Evolutionary conservation across 2,113 vertebrate genomes (phyloP).

Genomic region (Periophthalmus modestus): DNA sequence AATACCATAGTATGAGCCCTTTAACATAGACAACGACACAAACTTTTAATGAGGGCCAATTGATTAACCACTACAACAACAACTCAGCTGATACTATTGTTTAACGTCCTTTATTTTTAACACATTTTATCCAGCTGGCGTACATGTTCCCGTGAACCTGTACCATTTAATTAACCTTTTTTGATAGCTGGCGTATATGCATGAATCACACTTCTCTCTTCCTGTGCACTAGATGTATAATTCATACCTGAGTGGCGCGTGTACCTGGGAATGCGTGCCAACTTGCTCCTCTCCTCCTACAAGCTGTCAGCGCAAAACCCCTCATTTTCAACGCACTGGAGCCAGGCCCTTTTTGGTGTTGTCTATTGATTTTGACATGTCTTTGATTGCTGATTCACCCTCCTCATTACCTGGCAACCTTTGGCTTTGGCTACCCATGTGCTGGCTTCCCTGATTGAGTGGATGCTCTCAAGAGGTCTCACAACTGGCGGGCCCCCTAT

Average conservation of each 20-base stretch:
- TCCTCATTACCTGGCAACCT: constrained; percentile 17
- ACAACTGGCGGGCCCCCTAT: constrained; percentile 30
- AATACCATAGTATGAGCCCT: no score
- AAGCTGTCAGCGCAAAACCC: constrained; percentile 38
- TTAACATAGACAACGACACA: neutral
- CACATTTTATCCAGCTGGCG: neutral
- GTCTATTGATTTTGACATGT: constrained; percentile 27
- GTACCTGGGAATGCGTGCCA: constrained; percentile 31
- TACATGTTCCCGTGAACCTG: constrained; percentile 7
- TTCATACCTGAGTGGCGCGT: constrained; percentile 43
- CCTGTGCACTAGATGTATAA: constrained; percentile 53
- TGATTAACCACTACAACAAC: neutral
- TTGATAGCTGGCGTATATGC: neutral
- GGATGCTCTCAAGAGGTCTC: constrained; percentile 17
- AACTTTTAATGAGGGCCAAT: neutral
- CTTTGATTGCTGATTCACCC: constrained; percentile 50
- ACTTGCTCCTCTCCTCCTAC: constrained; percentile 36
- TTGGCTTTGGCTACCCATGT: constrained; percentile 9
- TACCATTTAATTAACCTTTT: neutral
- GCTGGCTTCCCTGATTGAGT: constrained; percentile 17
- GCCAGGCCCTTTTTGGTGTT: neutral
- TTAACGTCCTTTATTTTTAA: neutral
- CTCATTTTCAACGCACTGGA: constrained; percentile 34
- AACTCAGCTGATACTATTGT: neutral
- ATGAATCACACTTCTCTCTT: constrained; percentile 39